These are phyloP conservation scores for Epirrhoe tristata DNA, from an alignment of 2,888 invertebrate species.

Conservation along the genomic window DNA sequence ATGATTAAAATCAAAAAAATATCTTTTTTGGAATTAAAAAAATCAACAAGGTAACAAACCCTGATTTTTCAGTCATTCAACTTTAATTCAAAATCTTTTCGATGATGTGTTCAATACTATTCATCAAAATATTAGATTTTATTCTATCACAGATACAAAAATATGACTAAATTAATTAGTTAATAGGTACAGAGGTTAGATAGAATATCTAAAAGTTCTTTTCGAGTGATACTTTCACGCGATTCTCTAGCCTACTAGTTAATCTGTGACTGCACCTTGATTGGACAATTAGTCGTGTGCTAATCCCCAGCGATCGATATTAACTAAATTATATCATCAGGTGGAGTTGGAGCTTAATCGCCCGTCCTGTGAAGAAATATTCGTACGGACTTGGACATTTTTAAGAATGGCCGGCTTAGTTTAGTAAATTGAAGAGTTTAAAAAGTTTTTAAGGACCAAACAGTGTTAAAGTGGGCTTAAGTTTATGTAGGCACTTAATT, in stretches of 20 bases:
- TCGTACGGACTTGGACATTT: constrained; percentile 23
- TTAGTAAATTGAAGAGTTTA: constrained; percentile 28
- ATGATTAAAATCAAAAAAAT: too few relatives aligned
- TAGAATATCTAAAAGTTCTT: too few relatives aligned
- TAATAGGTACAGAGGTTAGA: too few relatives aligned
- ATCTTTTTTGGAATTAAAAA: too few relatives aligned
- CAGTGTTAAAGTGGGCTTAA: constrained; percentile 3
- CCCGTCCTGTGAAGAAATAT: constrained; percentile 42
- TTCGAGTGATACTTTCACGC: constrained; percentile 13
- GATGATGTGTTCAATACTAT: too few relatives aligned
- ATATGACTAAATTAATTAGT: too few relatives aligned
- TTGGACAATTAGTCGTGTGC: constrained; percentile 85
- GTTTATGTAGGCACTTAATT: constrained; percentile 3
- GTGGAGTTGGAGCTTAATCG: constrained; percentile 51
- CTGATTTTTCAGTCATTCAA: too few relatives aligned
- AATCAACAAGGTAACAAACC: too few relatives aligned
- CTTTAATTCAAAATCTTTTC: too few relatives aligned
- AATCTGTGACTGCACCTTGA: constrained; percentile 86
- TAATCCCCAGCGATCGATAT: constrained; percentile 77
- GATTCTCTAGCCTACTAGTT: background rate
- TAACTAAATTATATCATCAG: constrained; percentile 79
- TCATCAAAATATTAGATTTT: too few relatives aligned
- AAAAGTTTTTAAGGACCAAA: constrained; percentile 21
- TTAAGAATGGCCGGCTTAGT: constrained; percentile 33
- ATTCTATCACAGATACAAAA: too few relatives aligned